Evolutionary conservation across 2,888 invertebrate genomes (phyloP).

Genomic region (Tubiluchus corallicola): DNA sequence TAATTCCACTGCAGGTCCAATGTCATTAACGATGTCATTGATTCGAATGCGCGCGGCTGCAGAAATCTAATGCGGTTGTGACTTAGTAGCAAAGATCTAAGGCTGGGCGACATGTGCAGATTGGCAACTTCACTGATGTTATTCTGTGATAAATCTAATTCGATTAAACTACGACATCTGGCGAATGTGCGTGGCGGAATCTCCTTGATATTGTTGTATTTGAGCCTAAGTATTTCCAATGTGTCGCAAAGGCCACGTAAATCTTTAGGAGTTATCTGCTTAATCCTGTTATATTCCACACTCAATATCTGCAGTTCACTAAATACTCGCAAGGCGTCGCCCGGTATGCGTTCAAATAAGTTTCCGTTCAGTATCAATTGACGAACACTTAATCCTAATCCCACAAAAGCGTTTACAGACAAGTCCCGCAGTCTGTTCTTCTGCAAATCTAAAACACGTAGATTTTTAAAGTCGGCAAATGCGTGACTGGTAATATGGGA

Average conservation of each 20-base stretch:
- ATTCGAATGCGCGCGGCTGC: not conserved
- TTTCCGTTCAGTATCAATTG: not conserved
- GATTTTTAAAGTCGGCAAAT: not conserved
- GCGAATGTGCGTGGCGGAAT: not conserved
- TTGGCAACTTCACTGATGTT: not conserved
- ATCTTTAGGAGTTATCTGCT: not conserved
- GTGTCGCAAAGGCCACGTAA: not conserved
- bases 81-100: not conserved
- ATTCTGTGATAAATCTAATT: not conserved
- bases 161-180: not conserved
- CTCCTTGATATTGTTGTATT: not conserved
- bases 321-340: not conserved
- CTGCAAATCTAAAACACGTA: not conserved
- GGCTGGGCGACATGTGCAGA: not conserved
- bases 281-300: not conserved
- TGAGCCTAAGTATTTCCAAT: not conserved
- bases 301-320: not conserved
- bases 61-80: not conserved
- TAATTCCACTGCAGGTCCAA: not conserved
- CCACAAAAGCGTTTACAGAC: not conserved
- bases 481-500: not conserved
- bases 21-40: not conserved
- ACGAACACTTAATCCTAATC: not conserved
- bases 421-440: not conserved
- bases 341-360: not conserved